Evolutionary conservation across 2,888 invertebrate genomes (phyloP).

Genomic region (Macroteleia sp.): DNA sequence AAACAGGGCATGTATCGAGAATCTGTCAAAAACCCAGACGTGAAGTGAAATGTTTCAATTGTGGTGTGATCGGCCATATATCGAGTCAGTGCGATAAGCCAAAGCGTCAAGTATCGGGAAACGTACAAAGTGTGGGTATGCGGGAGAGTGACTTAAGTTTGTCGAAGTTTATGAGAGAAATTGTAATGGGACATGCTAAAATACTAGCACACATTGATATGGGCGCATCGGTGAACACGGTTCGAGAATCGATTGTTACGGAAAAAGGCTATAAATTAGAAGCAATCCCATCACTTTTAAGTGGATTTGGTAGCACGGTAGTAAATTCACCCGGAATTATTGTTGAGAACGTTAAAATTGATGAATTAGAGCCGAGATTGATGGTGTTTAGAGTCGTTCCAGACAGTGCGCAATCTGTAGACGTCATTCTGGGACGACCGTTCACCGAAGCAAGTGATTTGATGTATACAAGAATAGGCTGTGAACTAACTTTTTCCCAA

Average conservation of each 20-base stretch:
- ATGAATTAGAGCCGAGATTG: neutral
- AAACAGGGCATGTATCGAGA: neutral
- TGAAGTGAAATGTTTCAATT: neutral
- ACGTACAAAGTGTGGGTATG: no score
- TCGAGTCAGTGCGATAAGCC: no score
- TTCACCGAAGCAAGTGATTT: neutral
- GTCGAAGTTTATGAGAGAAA: no score
- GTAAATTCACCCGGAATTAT: neutral
- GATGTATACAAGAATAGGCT: neutral
- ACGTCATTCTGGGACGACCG: neutral
- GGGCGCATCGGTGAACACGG: neutral
- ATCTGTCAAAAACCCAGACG: neutral
- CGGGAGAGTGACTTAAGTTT: no score
- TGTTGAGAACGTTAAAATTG: neutral
- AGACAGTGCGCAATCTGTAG: neutral
- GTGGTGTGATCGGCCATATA: no score
- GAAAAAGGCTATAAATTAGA: neutral
- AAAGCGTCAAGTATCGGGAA: no score
- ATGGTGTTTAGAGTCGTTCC: neutral
- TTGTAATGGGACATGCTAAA: neutral
- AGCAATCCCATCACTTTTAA: neutral
- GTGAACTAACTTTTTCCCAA: neutral
- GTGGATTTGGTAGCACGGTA: neutral
- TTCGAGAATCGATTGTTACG: neutral
- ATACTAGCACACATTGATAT: neutral